These are phyloP conservation scores for Uromys caudimaculatus DNA, from an alignment of 2,797 vertebrate genomes.

Conservation along the genomic window DNA sequence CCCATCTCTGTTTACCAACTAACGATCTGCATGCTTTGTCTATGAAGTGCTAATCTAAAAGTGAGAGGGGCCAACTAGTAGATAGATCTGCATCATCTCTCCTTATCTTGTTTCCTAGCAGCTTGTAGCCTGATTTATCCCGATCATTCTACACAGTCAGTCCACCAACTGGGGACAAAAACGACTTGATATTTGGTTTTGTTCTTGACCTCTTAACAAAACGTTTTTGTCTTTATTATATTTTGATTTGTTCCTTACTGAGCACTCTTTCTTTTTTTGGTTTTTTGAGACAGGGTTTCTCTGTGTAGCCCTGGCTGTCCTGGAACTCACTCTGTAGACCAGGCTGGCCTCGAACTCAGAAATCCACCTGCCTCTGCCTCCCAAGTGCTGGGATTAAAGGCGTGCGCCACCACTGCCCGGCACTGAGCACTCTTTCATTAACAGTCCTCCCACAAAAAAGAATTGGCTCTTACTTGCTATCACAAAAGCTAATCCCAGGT, in stretches of 20 bases:
- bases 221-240: constrained; percentile 20
- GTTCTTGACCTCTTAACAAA: neutral
- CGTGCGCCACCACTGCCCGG: too few relatives aligned
- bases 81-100: neutral
- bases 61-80: neutral
- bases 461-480: neutral
- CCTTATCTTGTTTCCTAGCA: neutral
- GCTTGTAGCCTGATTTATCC: neutral
- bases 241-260: constrained; percentile 16
- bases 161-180: neutral
- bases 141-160: neutral
- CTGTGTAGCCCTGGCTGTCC: too few relatives aligned
- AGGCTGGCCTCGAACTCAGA: too few relatives aligned
- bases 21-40: neutral
- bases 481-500: neutral
- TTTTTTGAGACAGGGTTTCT: too few relatives aligned
- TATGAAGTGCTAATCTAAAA: neutral
- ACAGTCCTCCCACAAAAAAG: neutral
- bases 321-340: too few relatives aligned
- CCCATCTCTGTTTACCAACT: neutral
- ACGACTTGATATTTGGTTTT: neutral
- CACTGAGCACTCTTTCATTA: neutral
- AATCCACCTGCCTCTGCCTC: too few relatives aligned
- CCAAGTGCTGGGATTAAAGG: too few relatives aligned
- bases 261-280: too few relatives aligned